Evolutionary conservation across 2,797 vertebrate genomes (phyloP), one percentile per base, ranked within the genome.

Genomic region (Girardinus metallicus): DNA sequence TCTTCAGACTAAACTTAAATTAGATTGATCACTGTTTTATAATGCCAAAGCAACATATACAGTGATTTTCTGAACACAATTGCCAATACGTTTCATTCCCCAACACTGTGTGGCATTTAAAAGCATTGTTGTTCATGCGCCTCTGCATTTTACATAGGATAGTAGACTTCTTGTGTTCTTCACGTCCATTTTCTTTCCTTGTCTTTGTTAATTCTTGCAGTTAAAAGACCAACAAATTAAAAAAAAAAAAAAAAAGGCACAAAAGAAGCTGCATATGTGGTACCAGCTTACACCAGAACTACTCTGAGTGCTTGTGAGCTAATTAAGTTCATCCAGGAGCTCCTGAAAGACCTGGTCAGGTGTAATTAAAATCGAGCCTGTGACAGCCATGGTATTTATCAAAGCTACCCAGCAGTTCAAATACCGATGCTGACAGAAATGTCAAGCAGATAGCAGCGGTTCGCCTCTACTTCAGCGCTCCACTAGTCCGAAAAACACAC

Each of bases 361-460:
- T 97, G 89, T 97, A 98, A 99, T 99, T 99, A 99, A 99, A 98
- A 96, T 94, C 81, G 94, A 96, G 94, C 93, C 94, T 85, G 94
- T 97, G 97, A 98, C 97, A 98, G 97, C 95, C 74, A 82, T 98
- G 97, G 95, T 97, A 99, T 98, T 99, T 99, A 96, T 97, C 95
- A 96, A 95, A 95, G 96, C 96, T 93, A 95, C 96, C 95, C 95
- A 90, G 95, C 95, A 95, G 96, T 97, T 97, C 96, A 97, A 98
- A 98, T 97, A 98, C 96, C 96, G 96, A 93, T 94, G 95, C 96
- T 96, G 96, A 97, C 97, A 97, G 96, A 98, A 99, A 99, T 99
- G 98, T 98, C 98, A 98, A 95, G 92, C 95, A 95, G 97, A 98
- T 97, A 97, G 95, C 93, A 81, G 87, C 53, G 89, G 88, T 92